phyloP scores from a whole-genome alignment of 2,888 invertebrate genomes.

The Oegoconia quadripuncta region DNA sequence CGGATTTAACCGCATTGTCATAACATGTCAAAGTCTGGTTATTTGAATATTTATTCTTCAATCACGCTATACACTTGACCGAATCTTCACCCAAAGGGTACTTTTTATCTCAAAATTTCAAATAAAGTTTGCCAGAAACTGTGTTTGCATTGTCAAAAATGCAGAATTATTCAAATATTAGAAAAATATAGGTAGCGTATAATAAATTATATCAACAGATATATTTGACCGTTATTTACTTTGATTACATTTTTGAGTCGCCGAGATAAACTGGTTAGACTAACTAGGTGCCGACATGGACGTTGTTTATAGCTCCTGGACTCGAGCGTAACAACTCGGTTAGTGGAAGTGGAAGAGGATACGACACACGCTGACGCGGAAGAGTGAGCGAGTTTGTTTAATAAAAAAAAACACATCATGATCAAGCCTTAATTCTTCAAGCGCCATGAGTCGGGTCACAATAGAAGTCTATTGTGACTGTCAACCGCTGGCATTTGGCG shows the following conservation, averaged over 20 bases:
- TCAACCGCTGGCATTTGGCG: too few species aligned
- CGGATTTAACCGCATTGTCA: too few species aligned
- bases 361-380: slow-evolving; percentile 19
- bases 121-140: too few species aligned
- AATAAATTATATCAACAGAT: too few species aligned
- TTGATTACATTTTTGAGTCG: slow-evolving; percentile 41
- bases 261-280: slow-evolving; percentile 47
- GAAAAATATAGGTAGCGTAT: too few species aligned
- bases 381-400: slow-evolving; percentile 2
- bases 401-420: background rate
- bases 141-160: too few species aligned
- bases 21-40: too few species aligned
- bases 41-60: too few species aligned
- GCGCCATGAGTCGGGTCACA: background rate
- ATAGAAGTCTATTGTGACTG: background rate
- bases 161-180: too few species aligned
- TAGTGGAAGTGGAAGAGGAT: slow-evolving; percentile 21
- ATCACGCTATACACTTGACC: too few species aligned
- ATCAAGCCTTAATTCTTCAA: background rate
- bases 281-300: slow-evolving; percentile 43
- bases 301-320: slow-evolving; percentile 45
- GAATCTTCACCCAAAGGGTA: too few species aligned
- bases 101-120: too few species aligned
- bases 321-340: slow-evolving; percentile 40
- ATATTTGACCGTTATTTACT: slow-evolving; percentile 9